Evolutionary conservation across 2,797 vertebrate genomes (phyloP).

Genomic region (Notamacropus eugenii): DNA sequence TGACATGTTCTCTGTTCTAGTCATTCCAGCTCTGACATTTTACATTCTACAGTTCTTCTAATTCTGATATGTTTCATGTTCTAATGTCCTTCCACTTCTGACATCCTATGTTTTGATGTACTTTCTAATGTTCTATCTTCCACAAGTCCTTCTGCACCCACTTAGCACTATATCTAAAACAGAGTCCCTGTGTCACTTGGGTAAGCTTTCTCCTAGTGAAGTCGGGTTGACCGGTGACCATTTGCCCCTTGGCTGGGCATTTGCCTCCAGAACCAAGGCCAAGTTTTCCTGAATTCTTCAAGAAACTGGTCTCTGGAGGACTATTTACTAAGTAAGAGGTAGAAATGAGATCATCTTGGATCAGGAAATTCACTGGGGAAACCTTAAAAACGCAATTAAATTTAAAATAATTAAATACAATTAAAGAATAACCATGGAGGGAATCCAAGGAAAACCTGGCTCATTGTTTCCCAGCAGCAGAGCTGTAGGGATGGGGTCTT

Average conservation of each 20-base stretch:
- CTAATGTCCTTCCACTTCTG: neutral
- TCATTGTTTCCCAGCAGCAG: neutral
- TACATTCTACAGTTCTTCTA: neutral
- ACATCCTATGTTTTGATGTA: neutral
- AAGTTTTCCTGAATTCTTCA: neutral
- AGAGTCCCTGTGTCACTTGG: neutral
- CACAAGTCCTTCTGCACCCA: neutral
- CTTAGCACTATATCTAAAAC: neutral
- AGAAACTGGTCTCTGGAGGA: neutral
- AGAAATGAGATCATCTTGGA: neutral
- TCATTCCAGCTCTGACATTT: neutral
- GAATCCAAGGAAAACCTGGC: neutral
- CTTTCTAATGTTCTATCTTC: neutral
- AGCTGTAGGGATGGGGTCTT: neutral
- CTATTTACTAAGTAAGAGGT: neutral
- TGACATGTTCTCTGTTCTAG: neutral
- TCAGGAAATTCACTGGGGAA: conserved; percentile 21
- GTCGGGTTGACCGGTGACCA: fast-evolving
- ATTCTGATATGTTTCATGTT: neutral
- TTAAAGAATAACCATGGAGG: conserved; percentile 27
- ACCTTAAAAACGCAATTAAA: conserved; percentile 65
- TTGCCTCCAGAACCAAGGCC: neutral
- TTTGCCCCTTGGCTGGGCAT: fast-evolving
- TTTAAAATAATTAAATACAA: conserved; percentile 68
- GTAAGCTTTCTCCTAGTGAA: neutral